Evolutionary conservation across 2,888 invertebrate species (phyloP).

Genomic region (Drosophila mettleri): DNA sequence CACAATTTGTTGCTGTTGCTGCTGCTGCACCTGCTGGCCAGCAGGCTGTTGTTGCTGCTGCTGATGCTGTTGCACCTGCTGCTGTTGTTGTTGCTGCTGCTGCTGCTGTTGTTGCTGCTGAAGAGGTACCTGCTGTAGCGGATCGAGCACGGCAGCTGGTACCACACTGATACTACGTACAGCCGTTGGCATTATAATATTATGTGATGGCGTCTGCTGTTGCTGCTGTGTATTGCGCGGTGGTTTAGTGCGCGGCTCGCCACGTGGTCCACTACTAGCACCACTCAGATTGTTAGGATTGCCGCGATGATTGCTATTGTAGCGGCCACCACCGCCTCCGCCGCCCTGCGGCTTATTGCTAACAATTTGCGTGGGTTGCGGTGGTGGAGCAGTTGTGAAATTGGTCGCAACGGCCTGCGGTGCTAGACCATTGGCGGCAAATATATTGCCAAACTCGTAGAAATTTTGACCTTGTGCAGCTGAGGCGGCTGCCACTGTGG

Average conservation of each 20-base stretch:
- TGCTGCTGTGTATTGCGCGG: constrained; percentile 68
- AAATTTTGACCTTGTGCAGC: constrained; percentile 86
- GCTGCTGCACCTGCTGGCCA: constrained; percentile 40
- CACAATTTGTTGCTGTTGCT: constrained; percentile 43
- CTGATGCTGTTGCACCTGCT: constrained; percentile 63
- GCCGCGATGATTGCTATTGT: constrained; percentile 80
- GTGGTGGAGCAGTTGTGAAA: constrained; percentile 78
- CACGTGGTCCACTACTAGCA: constrained; percentile 65
- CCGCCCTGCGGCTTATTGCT: constrained; percentile 73
- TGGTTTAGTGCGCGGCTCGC: constrained; percentile 81
- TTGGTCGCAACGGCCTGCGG: constrained; percentile 87
- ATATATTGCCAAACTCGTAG: constrained; percentile 89
- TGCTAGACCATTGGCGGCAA: constrained; percentile 90
- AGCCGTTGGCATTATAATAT: constrained; percentile 60
- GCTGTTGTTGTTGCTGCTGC: constrained; percentile 66
- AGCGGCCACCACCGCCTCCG: constrained; percentile 63
- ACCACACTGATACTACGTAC: constrained; percentile 75
- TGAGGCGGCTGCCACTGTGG: constrained; percentile 84
- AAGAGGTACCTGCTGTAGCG: constrained; percentile 63
- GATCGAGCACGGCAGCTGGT: constrained; percentile 76
- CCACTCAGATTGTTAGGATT: constrained; percentile 77
- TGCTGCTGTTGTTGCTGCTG: constrained; percentile 73
- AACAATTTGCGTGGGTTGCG: constrained; percentile 75
- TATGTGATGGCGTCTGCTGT: constrained; percentile 65
- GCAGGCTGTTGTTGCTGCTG: constrained; percentile 61